These are phyloP conservation scores for Cyphomyrus discorhynchus DNA, from an alignment of 2,113 vertebrate species.

Conservation along the genomic window DNA sequence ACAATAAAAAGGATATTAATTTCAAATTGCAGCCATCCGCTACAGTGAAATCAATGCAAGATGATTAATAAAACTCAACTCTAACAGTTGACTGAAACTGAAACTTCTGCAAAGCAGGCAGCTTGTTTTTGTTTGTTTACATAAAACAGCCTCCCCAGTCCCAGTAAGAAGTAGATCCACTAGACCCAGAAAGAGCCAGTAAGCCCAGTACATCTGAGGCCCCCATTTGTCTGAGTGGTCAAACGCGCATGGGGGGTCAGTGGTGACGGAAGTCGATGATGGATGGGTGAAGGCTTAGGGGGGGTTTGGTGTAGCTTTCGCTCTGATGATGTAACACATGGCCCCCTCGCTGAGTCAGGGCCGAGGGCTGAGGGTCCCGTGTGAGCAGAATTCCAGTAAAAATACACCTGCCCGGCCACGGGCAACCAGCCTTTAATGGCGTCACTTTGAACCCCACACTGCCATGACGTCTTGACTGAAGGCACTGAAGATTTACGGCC, in stretches of 20 bases:
- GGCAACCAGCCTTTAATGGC: neutral
- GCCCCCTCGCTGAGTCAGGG: neutral
- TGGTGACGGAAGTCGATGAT: neutral
- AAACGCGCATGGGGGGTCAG: neutral
- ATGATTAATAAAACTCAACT: neutral
- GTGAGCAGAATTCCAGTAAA: neutral
- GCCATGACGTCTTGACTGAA: neutral
- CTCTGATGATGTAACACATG: neutral
- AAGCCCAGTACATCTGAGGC: neutral
- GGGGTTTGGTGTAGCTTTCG: neutral
- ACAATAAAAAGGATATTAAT: conserved; percentile 45
- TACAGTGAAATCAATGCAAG: neutral
- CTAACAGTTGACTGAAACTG: neutral
- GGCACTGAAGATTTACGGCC: neutral
- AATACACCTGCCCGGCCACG: neutral
- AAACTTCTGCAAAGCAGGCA: neutral
- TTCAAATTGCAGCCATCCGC: neutral
- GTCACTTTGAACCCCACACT: neutral
- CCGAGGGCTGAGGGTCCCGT: neutral
- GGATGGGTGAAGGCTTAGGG: neutral
- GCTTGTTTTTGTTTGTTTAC: neutral
- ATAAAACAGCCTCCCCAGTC: neutral
- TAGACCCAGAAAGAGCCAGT: neutral
- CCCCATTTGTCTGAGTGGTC: neutral
- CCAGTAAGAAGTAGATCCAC: neutral